Evolutionary conservation across 2,888 invertebrate species (phyloP), one percentile per base, ranked within the genome.

Genomic region (Spodoptera picta): DNA sequence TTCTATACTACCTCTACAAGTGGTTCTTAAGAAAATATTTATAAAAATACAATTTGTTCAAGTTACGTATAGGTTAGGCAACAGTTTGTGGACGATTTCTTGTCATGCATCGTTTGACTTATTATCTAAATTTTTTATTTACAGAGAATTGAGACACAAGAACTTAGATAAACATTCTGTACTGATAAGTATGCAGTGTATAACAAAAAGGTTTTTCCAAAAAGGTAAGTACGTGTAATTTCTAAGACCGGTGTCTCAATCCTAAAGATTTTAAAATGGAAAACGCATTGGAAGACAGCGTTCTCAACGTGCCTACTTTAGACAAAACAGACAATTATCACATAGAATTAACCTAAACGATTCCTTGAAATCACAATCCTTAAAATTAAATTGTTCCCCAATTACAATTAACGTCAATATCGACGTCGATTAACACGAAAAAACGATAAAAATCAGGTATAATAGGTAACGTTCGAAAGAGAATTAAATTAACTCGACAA

Each of bases 371-470:
- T 93, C 94, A 94, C 93, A 90, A 89, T 90, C 70, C 93, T 93
- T 94, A 93, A 84, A 80, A 89, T 87, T 92, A 92, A 91, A 90
- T 93, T 94, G 93, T 92, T 93, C 93, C 93, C 93, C 90, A 92
- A 92, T 92, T 86, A 86, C 84, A 87, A 85, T 86, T 80, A 82
- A 87, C 87, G 89, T 86, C 89, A 89, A 92, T 82, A 91, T 77
- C 82, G 87, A 90, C 87, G 83, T 74, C 69, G 55, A 89, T 90
- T 87, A 87, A 87, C 86, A 90, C 83, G 83, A 87, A 87, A 85
- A 88, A 86, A 89, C 81, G 88, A 87, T 75, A 88, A 85, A 90
- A 87, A 90, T 92, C 93, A 93, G 93, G 93, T 93, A 93, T 83
- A 91, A 90, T 87, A 93, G 94, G 94, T 94, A 94, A 94, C 94